Evolutionary conservation across 1,140 invertebrate species (phyloP), one percentile per base, ranked within the genome.

Genomic region (Tetramorium parvispinum): DNA sequence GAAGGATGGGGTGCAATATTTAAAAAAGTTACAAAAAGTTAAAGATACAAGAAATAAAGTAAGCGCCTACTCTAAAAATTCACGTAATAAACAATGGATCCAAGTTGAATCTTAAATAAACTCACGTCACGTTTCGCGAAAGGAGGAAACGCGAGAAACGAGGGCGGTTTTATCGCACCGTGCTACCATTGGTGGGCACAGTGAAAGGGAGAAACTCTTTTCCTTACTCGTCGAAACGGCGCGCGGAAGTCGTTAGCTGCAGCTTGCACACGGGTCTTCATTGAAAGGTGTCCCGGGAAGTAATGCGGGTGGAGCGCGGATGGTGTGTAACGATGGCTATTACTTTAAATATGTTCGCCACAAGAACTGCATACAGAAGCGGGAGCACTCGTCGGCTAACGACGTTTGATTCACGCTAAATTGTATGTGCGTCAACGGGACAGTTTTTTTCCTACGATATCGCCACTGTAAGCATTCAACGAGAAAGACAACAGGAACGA

Each of bases 321-420:
- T 40, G 55, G 18, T 8, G 51, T 79, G 73, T 87, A 75, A 89
- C 65, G 87, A 89, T 79, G 13, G 87, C 59, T 79, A 66, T 79
- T 85, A 76, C 75, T 87, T 85, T 86, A 88, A 85, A 75, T 82
- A 89, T 76, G 79, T 70, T 66, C 27, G 70, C 51, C 70, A 24
- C 37, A 66, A 77, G 65, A 71, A 16, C 53, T 13, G 55, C 68
- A 83, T 83, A 61, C 68, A 55, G 16, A 71, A 40, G 49, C 61
- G 63, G 57, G 11, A 70, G 49, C 27, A 24, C 27, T 79, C 61
- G 63, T 24, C 49, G 77, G n/a, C 68, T 83, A 83, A 83, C 79
- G 79, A 83, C 68, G 24, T 83, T 83, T 75, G 79, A 83, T 83
- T 59, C 40, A 13, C 57, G 27, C 46, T 11, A 3, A 53, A 77